Percentiles rank a stretch among this genome's conserved stretches.
Conservation (phyloP, 2,888 invertebrate genomes). For the Cremastinae sp. region DNA sequence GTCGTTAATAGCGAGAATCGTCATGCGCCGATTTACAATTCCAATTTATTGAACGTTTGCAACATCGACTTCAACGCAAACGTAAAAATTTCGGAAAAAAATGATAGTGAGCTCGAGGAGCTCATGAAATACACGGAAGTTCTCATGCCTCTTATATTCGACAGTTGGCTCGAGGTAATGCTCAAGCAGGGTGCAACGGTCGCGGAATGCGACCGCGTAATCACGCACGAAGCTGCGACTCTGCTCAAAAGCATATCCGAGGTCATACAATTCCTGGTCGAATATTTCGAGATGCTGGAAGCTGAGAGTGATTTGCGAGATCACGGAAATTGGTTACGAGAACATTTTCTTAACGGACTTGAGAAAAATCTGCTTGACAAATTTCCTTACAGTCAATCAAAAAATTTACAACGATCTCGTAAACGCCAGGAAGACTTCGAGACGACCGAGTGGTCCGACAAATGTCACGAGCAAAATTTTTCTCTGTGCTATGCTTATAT, state of each 20-base stretch:
- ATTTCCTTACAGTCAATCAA: constrained; percentile 84
- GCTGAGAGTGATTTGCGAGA: constrained; percentile 56
- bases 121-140: constrained; percentile 85
- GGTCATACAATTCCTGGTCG: constrained; percentile 85
- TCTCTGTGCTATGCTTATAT: constrained; percentile 80
- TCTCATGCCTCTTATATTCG: constrained; percentile 89
- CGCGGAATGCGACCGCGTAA: constrained; percentile 78
- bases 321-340: constrained; percentile 80
- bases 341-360: constrained; percentile 82
- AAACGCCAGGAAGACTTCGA: constrained; percentile 79
- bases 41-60: constrained; percentile 61
- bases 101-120: constrained; percentile 80
- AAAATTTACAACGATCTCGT: constrained; percentile 71
- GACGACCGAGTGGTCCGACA: constrained; percentile 78
- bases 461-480: constrained; percentile 83
- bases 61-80: constrained; percentile 66
- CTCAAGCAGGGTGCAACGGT: constrained; percentile 80
- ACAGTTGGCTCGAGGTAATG: constrained; percentile 92
- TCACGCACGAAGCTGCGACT: constrained; percentile 85
- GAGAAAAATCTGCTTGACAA: constrained; percentile 82
- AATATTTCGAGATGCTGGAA: constrained; percentile 77
- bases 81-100: constrained; percentile 71
- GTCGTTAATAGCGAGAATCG: constrained; percentile 59
- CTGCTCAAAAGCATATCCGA: constrained; percentile 85
- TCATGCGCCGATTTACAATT: constrained; percentile 66